phyloP scores from a whole-genome alignment of 2,113 vertebrate genomes.

The Alethe diademata region DNA sequence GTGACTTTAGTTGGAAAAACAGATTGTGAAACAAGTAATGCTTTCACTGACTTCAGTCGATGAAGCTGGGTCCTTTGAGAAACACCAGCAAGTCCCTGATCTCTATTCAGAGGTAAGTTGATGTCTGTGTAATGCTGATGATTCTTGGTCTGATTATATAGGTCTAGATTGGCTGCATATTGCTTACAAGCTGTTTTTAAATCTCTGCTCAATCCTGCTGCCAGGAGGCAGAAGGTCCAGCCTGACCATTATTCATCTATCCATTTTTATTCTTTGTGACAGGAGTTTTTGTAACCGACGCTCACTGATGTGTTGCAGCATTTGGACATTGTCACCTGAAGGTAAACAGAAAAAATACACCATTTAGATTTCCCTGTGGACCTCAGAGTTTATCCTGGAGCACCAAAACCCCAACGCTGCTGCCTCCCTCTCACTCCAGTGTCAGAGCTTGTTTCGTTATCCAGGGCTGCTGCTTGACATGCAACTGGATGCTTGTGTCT shows the following conservation, averaged over 20 bases:
- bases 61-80: not conserved
- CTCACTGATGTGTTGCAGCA: constrained; percentile 25
- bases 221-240: constrained; percentile 39
- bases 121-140: not conserved
- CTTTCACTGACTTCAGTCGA: not conserved
- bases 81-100: not conserved
- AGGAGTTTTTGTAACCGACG: constrained; percentile 9
- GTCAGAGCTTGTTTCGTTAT: constrained; percentile 33
- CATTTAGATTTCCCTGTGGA: constrained; percentile 53
- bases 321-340: constrained; percentile 55
- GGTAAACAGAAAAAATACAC: constrained; percentile 57
- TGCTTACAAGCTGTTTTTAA: constrained; percentile 4
- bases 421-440: not conserved
- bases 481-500: constrained; percentile 15
- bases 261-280: constrained; percentile 35
- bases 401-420: not conserved
- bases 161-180: not conserved
- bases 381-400: constrained; percentile 4
- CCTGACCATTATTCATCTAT: constrained; percentile 6
- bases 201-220: not conserved
- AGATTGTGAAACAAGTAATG: not conserved
- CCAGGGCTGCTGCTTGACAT: not conserved
- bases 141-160: not conserved
- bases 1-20: not conserved
- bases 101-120: not conserved